phyloP scores from a whole-genome alignment of 2,113 vertebrate genomes.

The Chaetorhynchus papuensis region DNA sequence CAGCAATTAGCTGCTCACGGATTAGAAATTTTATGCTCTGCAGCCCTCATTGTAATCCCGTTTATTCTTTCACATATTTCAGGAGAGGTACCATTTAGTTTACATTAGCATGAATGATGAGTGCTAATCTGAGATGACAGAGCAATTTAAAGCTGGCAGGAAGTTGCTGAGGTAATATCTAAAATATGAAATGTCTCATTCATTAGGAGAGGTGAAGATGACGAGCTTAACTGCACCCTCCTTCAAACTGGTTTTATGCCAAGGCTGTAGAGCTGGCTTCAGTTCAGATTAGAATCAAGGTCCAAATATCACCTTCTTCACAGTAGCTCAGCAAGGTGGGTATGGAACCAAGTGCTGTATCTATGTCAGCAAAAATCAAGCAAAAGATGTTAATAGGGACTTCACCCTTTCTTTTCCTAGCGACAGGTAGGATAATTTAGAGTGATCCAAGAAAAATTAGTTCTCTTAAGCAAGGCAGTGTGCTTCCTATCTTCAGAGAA shows the following conservation, averaged over 20 bases:
- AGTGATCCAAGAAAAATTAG: not conserved
- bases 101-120: slow-evolving; percentile 35
- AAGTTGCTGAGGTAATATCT: slow-evolving; percentile 11
- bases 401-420: not conserved
- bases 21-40: not conserved
- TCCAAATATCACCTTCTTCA: not conserved
- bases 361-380: not conserved
- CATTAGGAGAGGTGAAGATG: not conserved
- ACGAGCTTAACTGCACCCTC: not conserved
- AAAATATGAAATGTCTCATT: slow-evolving; percentile 20
- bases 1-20: not conserved
- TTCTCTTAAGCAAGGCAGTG: not conserved
- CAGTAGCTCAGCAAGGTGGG: not conserved
- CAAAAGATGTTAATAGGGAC: not conserved
- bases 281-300: not conserved
- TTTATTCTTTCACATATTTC: slow-evolving; percentile 12
- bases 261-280: not conserved
- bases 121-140: slow-evolving; percentile 38
- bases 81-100: slow-evolving; percentile 20
- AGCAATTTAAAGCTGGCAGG: slow-evolving; percentile 28
- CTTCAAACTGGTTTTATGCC: not conserved
- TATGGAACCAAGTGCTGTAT: not conserved
- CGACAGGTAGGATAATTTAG: not conserved
- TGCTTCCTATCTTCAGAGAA: not conserved
- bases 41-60: slow-evolving; percentile 9